phyloP scores from a whole-genome alignment of 2,113 vertebrate genomes.

The Petaurus breviceps region DNA sequence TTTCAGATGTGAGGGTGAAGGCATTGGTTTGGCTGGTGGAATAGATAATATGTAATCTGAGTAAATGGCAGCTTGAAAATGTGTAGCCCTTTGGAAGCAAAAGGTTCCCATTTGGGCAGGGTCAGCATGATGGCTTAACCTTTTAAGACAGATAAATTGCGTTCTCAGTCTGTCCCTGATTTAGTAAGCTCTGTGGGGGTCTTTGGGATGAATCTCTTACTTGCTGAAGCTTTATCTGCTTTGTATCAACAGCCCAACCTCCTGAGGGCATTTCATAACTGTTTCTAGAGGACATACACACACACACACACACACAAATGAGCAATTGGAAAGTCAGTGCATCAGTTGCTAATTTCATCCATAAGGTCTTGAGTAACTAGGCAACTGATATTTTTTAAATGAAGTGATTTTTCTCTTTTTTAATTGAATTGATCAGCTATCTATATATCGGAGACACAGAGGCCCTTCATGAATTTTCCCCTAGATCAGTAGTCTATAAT shows the following conservation, averaged over 20 bases:
- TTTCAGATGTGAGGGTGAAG: not conserved
- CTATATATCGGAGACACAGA: not conserved
- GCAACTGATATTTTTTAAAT: not conserved
- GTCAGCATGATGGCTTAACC: conserved; percentile 73
- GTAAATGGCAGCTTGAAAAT: conserved; percentile 38
- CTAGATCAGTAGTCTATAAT: not conserved
- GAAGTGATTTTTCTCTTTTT: not conserved
- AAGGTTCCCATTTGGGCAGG: conserved; percentile 62
- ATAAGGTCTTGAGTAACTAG: not conserved
- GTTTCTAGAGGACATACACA: conserved; percentile 20
- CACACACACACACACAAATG: conserved; percentile 3
- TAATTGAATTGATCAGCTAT: not conserved
- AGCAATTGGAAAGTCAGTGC: conserved; percentile 55
- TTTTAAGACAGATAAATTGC: conserved; percentile 74
- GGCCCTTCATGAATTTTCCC: not conserved
- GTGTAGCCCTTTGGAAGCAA: conserved; percentile 11
- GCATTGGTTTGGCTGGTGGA: not conserved
- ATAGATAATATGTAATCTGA: not conserved
- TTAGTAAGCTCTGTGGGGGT: conserved; percentile 39
- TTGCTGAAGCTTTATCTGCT: conserved; percentile 69
- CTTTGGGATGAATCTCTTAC: conserved; percentile 51
- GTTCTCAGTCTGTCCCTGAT: conserved; percentile 65
- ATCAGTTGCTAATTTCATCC: conserved; percentile 46
- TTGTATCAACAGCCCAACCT: conserved; percentile 68
- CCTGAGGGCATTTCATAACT: conserved; percentile 46